Base-by-base conservation (phyloP, 1,140 invertebrate genomes). In the Drosophila ficusphila region DNA sequence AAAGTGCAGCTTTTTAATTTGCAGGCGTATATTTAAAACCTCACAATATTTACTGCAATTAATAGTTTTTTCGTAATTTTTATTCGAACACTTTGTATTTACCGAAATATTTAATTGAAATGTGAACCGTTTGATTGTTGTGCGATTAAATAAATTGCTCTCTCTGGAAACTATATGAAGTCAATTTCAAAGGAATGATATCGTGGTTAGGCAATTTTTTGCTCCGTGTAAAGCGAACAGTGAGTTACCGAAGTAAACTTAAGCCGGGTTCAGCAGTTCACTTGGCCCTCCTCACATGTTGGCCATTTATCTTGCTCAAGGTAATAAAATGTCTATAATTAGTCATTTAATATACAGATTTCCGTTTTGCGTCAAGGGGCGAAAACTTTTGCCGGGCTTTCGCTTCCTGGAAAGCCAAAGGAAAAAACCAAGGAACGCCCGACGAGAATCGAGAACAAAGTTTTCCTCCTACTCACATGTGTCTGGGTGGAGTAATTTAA, bases 281-380 rank as follows among this genome's bases (percentile, higher is more conserved):
- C 58, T 64, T 41, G 62, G 62, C 60, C 62, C 67, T 44, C 29
- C 51, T 57, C 62, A 61, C 75, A 60, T 74, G 72, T 42, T 62
- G 70, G 64, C 82, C 74, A 88, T 88, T 88, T 88, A 89, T 88
- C 82, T 88, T 82, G 78, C 82, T 88, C 74, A 86, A 88, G 83
- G 82, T 88, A 89, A 88, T 88, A 88, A 88, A 88, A 88, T 88
- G 82, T 88, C 82, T 88, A 88, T 88, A 88, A 88, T 88, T 88
- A 88, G 82, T 88, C 82, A 88, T 88, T 88, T 89, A 88, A 88
- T 88, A 88, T 88, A 88, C 82, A 88, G 82, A 88, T 88, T 88
- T 88, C 82, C 82, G 82, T 78, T 88, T 82, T 88, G 82, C 83
- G 82, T 88, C 82, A 82, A 89, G 83, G 78, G 82, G 78, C 83